These are phyloP conservation scores for Megaustenia siamemsis DNA, from an alignment of 2,888 invertebrate species.

Conservation along the genomic window DNA sequence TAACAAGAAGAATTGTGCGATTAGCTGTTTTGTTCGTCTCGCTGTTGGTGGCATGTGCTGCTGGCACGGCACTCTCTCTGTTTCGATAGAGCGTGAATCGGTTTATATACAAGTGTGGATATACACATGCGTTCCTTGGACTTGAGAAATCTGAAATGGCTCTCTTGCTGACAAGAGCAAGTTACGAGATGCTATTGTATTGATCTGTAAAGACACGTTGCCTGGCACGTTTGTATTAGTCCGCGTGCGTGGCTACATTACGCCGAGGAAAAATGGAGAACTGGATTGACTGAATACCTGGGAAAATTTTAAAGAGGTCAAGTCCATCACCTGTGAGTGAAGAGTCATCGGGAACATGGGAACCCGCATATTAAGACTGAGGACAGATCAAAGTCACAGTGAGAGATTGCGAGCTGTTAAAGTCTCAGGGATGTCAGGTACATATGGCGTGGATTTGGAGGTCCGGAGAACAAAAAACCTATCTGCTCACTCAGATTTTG, in stretches of 20 bases:
- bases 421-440: not conserved
- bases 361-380: not conserved
- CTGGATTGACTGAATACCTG: too few species aligned
- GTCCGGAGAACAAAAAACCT: too few species aligned
- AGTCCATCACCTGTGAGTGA: conserved; percentile 12
- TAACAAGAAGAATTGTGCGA: too few species aligned
- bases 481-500: too few species aligned
- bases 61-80: not conserved
- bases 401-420: not conserved
- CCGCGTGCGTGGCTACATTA: not conserved
- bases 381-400: not conserved
- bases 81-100: not conserved
- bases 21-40: not conserved
- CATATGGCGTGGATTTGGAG: conserved; percentile 13
- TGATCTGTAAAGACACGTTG: not conserved
- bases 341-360: not conserved
- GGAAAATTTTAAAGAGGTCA: not conserved
- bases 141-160: conserved; percentile 12
- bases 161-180: not conserved
- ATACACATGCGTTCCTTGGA: not conserved
- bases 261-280: not conserved
- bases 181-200: not conserved
- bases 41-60: not conserved
- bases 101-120: not conserved
- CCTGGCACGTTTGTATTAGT: conserved; percentile 8